These are phyloP conservation scores for Apocrypta bakeri DNA, from an alignment of 1,140 invertebrate species.

Conservation along the genomic window DNA sequence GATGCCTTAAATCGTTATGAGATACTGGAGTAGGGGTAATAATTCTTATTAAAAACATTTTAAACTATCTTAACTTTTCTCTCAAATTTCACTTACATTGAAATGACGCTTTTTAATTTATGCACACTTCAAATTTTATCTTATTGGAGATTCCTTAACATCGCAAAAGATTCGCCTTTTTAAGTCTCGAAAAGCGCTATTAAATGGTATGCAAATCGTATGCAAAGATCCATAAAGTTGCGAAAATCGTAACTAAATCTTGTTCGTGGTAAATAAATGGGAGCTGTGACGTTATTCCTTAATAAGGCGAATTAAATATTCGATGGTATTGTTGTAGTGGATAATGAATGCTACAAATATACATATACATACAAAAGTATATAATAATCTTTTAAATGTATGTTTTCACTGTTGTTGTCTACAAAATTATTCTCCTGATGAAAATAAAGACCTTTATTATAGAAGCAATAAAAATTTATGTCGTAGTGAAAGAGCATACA, in stretches of 20 bases:
- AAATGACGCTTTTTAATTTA: background rate
- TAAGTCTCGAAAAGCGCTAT: too few relatives aligned
- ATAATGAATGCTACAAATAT: background rate
- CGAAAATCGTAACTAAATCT: too few relatives aligned
- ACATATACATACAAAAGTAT: too few relatives aligned
- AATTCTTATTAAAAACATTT: background rate
- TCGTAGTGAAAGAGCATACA: background rate
- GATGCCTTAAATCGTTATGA: background rate
- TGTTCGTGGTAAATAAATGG: too few relatives aligned
- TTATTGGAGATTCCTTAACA: background rate
- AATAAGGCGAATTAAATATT: too few relatives aligned
- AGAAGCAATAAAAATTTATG: background rate
- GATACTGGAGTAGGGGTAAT: background rate
- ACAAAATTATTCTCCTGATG: background rate
- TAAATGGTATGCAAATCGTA: too few relatives aligned
- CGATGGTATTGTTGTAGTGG: background rate
- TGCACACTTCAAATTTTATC: background rate
- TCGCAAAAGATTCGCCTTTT: background rate
- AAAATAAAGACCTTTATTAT: background rate
- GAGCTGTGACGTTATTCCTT: too few relatives aligned
- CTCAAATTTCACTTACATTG: background rate
- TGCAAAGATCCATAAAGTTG: too few relatives aligned
- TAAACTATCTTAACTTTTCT: background rate
- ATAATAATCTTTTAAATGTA: background rate
- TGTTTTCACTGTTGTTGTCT: background rate